Evolutionary conservation across 1,140 invertebrate genomes (phyloP).

Genomic region (Drosophila pruinosa): DNA sequence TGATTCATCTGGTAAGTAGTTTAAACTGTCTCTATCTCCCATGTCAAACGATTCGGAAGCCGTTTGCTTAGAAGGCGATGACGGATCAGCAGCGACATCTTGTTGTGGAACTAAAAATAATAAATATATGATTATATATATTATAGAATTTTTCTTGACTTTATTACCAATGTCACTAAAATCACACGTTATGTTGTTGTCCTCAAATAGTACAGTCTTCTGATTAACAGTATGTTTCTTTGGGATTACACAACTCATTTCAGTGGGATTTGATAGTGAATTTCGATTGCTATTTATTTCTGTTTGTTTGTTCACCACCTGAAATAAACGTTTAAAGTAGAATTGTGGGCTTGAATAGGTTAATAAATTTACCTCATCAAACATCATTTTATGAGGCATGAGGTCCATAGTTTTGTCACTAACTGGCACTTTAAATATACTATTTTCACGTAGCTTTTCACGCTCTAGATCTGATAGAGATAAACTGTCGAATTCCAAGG

Average conservation of each 20-base stretch:
- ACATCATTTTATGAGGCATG: constrained; percentile 17
- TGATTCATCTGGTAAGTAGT: constrained; percentile 45
- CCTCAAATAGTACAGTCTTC: constrained; percentile 30
- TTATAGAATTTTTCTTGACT: not conserved
- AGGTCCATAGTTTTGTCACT: constrained; percentile 59
- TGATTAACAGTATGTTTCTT: constrained; percentile 1
- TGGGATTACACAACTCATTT: not conserved
- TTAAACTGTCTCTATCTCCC: constrained; percentile 12
- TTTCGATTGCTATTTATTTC: constrained; percentile 9
- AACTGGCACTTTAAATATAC: not conserved
- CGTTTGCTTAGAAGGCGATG: not conserved
- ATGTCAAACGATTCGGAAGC: not conserved
- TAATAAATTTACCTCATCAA: constrained; percentile 5
- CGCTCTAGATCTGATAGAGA: constrained; percentile 31
- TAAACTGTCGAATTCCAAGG: constrained; percentile 17
- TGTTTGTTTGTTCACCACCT: not conserved
- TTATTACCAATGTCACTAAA: constrained; percentile 27
- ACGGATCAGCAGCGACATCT: not conserved
- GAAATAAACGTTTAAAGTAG: not conserved
- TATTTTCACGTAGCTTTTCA: constrained; percentile 19
- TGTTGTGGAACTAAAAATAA: constrained; percentile 1
- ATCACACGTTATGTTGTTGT: constrained; percentile 27
- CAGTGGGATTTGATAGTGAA: not conserved
- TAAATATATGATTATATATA: not conserved
- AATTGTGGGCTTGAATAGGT: no score